Conservation (phyloP, 2,797 vertebrate genomes). For the Rhabdomys pumilio region DNA sequence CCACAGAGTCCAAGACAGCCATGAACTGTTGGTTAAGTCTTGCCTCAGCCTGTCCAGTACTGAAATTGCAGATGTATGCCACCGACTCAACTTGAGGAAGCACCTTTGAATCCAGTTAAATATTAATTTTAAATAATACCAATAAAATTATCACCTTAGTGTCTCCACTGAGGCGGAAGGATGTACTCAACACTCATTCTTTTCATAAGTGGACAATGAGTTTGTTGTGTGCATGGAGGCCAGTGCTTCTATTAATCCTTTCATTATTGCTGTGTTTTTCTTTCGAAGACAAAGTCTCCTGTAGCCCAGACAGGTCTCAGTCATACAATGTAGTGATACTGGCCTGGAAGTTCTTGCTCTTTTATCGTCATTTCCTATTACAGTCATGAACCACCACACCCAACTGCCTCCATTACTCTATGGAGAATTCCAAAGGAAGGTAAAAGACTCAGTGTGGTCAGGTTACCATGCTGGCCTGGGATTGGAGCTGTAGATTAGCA, state of each 20-base stretch:
- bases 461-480: neutral
- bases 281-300: neutral
- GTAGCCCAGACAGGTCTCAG: neutral
- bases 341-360: neutral
- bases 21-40: neutral
- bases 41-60: neutral
- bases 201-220: slow-evolving; percentile 29
- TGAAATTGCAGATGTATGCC: neutral
- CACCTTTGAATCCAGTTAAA: slow-evolving; percentile 15
- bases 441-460: neutral
- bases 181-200: slow-evolving; percentile 17
- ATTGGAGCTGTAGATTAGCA: neutral
- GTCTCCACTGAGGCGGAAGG: slow-evolving; percentile 32
- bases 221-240: neutral
- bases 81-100: neutral
- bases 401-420: neutral
- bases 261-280: neutral
- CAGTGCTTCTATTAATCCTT: neutral
- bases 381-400: neutral
- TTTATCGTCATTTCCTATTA: neutral
- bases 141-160: slow-evolving; percentile 36
- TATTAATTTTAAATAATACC: neutral
- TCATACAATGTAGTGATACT: neutral
- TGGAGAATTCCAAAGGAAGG: slow-evolving; percentile 4
- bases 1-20: neutral